Evolutionary conservation across 2,113 vertebrate species (phyloP), one percentile per base, ranked within the genome.

Genomic region (Cephalopterus ornatus): DNA sequence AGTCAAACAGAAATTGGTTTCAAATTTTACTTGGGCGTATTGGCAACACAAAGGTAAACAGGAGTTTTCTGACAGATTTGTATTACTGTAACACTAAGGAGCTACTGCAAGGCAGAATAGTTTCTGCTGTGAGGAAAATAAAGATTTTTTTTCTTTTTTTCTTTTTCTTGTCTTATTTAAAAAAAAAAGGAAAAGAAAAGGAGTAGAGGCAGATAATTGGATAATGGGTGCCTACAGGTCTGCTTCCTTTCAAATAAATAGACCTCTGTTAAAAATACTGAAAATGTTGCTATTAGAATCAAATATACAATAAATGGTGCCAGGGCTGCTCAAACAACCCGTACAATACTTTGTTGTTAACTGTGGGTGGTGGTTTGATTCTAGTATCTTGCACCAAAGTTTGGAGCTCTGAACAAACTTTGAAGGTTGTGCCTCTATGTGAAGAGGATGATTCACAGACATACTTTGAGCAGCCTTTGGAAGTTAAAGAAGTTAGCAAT

Each of bases 131-230:
- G 44, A 68, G 24, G 44, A 86, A 73, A 80, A 68, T 9, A 30
- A 1, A 26, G 2, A 33, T 46, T 71, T 53, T 82, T 6, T 58
- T 3, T 1, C 70, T 88, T 4, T 1, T 65, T 88, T 82, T 44
- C 2, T 39, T 74, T 39, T 50, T 53, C 12, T 68, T 61, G 1
- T 62, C 12, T 39, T 0, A 0, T 68, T 42, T 3, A 32, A 65
- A 67, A 49, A 11, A 19, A 53, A 19, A 42, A 68, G 63, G 7
- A 1, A 14, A 28, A 85, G 39, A 41, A 41, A 41, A 78, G 28
- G 0, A 42, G 11, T 21, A 53, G 19, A 70, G 11, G 9, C 3
- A 53, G 23, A 37, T 68, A 11, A 22, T 14, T 59, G 12, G 6
- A 17, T 58, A 78, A 23, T 17, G 15, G 6, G 2, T 67, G 13